A percentile compares a stretch with the other conserved stretches of the same genome.
Conservation (phyloP, 2,797 vertebrate genomes). For the Pantherophis alleghaniensis region DNA sequence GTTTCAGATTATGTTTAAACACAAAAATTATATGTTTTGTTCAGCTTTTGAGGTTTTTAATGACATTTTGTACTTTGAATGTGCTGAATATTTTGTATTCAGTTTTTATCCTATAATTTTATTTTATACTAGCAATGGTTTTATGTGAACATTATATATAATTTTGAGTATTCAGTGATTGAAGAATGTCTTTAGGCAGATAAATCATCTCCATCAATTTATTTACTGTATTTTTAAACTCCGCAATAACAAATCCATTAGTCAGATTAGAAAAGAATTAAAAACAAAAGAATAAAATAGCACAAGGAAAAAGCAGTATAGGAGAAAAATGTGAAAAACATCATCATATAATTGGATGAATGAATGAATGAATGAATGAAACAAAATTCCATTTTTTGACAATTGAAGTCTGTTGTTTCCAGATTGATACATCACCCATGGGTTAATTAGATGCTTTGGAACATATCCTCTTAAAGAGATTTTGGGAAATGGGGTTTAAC, state of each 20-base stretch:
- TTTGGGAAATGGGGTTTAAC: background rate
- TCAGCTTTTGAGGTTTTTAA: background rate
- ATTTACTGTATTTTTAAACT: background rate
- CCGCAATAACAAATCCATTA: background rate
- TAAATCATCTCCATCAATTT: background rate
- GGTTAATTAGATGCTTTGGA: background rate
- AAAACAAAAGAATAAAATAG: background rate
- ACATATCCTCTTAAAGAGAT: background rate
- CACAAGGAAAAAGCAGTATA: background rate
- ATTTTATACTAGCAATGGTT: background rate
- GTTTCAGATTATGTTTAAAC: background rate
- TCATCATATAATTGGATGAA: background rate
- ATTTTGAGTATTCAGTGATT: background rate
- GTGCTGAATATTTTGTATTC: background rate
- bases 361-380: background rate
- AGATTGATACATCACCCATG: background rate
- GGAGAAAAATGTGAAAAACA: background rate
- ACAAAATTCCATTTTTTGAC: background rate
- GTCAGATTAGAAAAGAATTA: background rate
- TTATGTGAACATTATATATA: background rate
- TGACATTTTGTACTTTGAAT: background rate
- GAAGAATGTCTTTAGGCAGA: background rate
- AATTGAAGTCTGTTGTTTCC: background rate
- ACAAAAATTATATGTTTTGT: background rate
- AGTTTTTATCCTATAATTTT: background rate